phyloP scores from a whole-genome alignment of 2,797 vertebrate species.

The Naso thynnoides region DNA sequence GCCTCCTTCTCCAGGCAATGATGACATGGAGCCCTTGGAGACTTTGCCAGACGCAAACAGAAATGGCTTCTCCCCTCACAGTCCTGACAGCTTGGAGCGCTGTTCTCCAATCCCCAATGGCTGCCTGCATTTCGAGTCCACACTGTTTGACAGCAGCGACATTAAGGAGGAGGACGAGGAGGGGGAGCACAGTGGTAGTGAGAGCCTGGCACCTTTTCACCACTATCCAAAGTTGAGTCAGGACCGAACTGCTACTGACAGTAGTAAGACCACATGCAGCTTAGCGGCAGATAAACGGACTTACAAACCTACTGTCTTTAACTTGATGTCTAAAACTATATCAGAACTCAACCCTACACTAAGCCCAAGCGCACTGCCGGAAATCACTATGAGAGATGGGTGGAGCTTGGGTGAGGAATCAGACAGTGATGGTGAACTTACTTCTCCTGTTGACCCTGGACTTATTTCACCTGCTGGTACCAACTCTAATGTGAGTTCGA shows the following conservation, averaged over 20 bases:
- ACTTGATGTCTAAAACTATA: conserved; percentile 83
- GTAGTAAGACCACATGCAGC: conserved; percentile 46
- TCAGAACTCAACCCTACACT: conserved; percentile 81
- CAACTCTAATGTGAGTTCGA: conserved; percentile 81
- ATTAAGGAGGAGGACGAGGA: conserved; percentile 75
- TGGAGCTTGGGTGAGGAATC: conserved; percentile 84
- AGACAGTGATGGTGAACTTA: conserved; percentile 81
- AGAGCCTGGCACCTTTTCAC: conserved; percentile 64
- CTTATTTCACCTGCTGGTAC: conserved; percentile 78
- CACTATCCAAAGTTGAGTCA: conserved; percentile 59
- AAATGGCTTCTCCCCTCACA: conserved; percentile 81
- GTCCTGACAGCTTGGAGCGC: conserved; percentile 78
- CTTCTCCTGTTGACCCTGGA: conserved; percentile 72
- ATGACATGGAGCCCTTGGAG: conserved; percentile 66
- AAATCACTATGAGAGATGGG: conserved; percentile 81
- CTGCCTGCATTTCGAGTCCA: conserved; percentile 86
- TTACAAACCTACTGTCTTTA: conserved; percentile 80
- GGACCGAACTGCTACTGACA: conserved; percentile 56
- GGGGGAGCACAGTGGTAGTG: conserved; percentile 49
- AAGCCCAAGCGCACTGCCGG: conserved; percentile 79
- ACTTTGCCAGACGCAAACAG: conserved; percentile 66
- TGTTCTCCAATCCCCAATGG: conserved; percentile 82
- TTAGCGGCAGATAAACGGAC: conserved; percentile 68
- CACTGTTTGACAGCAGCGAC: conserved; percentile 83
- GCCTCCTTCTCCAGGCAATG: conserved; percentile 71